Conservation (phyloP, 2,113 vertebrate species). For the Zootoca vivipara region DNA sequence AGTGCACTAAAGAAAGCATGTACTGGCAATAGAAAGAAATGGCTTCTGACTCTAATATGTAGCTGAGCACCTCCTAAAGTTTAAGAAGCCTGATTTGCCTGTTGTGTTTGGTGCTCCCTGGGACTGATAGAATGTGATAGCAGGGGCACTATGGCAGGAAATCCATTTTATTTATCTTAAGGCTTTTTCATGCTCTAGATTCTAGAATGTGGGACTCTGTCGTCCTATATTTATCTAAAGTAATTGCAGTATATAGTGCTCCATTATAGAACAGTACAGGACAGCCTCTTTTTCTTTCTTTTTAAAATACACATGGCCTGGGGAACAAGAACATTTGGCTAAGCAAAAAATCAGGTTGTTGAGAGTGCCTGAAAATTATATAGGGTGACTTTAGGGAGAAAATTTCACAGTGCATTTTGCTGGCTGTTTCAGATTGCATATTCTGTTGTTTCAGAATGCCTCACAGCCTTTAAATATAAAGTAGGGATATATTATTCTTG, state of each 20-base stretch:
- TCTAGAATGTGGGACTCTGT: background rate
- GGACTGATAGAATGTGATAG: background rate
- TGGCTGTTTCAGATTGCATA: background rate
- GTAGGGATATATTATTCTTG: background rate
- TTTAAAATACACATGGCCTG: background rate
- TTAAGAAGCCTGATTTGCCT: slow-evolving; percentile 3
- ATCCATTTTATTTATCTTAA: background rate
- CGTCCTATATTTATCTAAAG: slow-evolving; percentile 22
- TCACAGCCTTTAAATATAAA: background rate
- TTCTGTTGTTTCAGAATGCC: background rate
- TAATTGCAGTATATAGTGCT: slow-evolving; percentile 14
- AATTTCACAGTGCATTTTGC: background rate
- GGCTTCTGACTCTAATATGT: slow-evolving; percentile 35
- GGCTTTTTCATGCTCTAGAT: slow-evolving; percentile 8
- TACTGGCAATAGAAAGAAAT: background rate
- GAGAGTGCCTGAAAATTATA: background rate
- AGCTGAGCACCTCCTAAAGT: background rate
- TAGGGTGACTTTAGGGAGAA: background rate
- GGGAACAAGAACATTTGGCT: slow-evolving; percentile 2
- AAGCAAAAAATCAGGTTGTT: slow-evolving; percentile 4
- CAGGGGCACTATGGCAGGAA: background rate
- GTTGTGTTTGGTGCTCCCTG: background rate
- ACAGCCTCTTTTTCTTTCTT: background rate
- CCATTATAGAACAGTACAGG: background rate
- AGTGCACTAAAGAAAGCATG: background rate